These are phyloP conservation scores for Zelostemma sp. DNA, from an alignment of 1,140 invertebrate species.

Conservation along the genomic window DNA sequence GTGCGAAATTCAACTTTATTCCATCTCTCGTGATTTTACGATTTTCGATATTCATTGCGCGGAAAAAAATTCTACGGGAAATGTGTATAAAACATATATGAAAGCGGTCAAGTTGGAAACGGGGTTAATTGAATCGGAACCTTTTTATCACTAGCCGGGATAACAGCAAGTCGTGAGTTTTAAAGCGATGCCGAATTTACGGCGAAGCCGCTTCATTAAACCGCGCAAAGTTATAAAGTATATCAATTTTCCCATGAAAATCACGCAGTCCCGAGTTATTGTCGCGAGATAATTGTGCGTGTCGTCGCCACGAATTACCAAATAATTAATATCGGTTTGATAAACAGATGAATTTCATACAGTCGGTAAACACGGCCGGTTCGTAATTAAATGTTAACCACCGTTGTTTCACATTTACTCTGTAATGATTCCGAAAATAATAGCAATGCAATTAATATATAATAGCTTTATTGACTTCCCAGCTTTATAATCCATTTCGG, in stretches of 20 bases:
- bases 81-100: too few relatives aligned
- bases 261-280: conserved; percentile 22
- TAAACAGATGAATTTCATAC: background rate
- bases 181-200: conserved; percentile 33
- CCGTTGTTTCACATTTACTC: too few relatives aligned
- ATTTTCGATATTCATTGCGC: too few relatives aligned
- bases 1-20: too few relatives aligned
- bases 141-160: conserved; percentile 30
- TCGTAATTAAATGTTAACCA: conserved; percentile 7
- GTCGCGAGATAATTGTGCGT: conserved; percentile 26
- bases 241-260: conserved; percentile 21
- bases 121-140: too few relatives aligned
- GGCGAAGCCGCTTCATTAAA: conserved; percentile 34
- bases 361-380: background rate
- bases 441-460: too few relatives aligned
- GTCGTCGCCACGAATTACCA: conserved; percentile 5
- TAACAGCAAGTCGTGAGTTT: conserved; percentile 29
- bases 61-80: too few relatives aligned
- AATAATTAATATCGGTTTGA: conserved; percentile 7
- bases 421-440: too few relatives aligned
- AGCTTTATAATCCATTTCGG: too few relatives aligned
- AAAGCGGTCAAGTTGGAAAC: too few relatives aligned
- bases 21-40: too few relatives aligned
- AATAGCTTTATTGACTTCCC: too few relatives aligned
- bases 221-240: conserved; percentile 37